Base-by-base conservation (phyloP, 2,113 vertebrate genomes). In the Varanus komodoensis region DNA sequence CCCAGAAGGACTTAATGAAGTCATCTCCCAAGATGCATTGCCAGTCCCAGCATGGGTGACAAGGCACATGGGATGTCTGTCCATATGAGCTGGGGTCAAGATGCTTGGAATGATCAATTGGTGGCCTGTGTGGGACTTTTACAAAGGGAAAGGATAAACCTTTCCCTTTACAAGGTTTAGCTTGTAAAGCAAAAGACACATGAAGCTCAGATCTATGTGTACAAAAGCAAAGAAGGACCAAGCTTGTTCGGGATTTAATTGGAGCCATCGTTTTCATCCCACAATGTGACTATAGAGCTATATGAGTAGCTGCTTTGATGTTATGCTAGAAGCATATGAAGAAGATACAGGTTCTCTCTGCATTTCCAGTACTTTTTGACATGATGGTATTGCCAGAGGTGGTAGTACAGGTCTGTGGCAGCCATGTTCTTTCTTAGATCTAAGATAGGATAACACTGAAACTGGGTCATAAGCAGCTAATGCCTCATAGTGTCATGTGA, bases 1-100 rank as follows among this genome's bases (percentile, higher is more conserved):
- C 67, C 75, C 84, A 85, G 15, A 71, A 80, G 81, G 86, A 64
- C 57, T 69, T 44, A 68, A 48, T 78, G 81, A 91, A 91, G 74
- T 88, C 67, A 81, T 71, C 15, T 27, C 61, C 57, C 48, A 25
- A 44, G 4, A 27, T 82, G 14, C 11, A 27, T 21, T 81, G 79
- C 68, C 67, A 89, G 48, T 87, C 54, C 54, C 57, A 64, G 57
- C 27, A 25, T 29, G 38, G 74, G 15, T 54, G 32, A 57, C 32
- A n/a, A 21, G 38, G 73, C 74, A 25, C 12, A 52, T 50, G 50
- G 8, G 23, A 29, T 79, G 25, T 14, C 74, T 27, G 38, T 84
- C n/a, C 12, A 25, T 6, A 57, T 68, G 29, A n/a, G 44, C 23
- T 48, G 50, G 34, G 23, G 19, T 38, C 15, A 21, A 67, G 34